These are phyloP conservation scores for Bucco capensis DNA, from an alignment of 2,113 vertebrate genomes.

Conservation along the genomic window DNA sequence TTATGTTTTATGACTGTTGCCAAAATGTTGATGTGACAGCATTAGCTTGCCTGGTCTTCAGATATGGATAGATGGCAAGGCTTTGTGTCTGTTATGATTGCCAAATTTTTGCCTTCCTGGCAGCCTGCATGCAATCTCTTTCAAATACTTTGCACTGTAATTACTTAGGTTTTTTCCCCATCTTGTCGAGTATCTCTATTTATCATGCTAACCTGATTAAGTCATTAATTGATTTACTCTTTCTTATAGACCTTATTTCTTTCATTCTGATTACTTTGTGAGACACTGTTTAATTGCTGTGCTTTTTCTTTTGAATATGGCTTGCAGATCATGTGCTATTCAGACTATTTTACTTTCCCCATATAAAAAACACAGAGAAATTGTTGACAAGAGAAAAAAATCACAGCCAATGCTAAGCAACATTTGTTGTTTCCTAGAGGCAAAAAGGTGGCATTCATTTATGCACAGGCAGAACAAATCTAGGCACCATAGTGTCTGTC, in stretches of 20 bases:
- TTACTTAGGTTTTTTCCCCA: neutral
- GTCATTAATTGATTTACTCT: conserved; percentile 43
- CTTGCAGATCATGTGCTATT: neutral
- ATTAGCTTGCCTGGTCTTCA: neutral
- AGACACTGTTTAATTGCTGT: neutral
- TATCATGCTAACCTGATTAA: conserved; percentile 44
- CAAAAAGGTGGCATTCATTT: neutral
- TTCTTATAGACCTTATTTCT: conserved; percentile 27
- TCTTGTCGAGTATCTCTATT: neutral
- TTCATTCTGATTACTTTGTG: conserved; percentile 51
- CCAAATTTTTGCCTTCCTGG: neutral
- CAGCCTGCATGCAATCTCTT: neutral
- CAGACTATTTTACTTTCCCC: neutral
- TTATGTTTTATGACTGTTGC: conserved; percentile 4
- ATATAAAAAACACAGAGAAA: conserved; percentile 45
- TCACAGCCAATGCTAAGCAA: neutral
- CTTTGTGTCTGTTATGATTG: neutral
- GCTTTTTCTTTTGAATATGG: neutral
- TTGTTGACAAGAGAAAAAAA: conserved; percentile 29
- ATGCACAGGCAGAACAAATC: neutral
- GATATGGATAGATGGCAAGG: neutral
- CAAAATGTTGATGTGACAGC: neutral
- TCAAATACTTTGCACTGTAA: neutral
- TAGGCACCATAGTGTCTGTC: neutral
- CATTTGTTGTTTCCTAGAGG: neutral